phyloP scores from a whole-genome alignment of 2,113 vertebrate species.

The Neoarius graeffei region DNA sequence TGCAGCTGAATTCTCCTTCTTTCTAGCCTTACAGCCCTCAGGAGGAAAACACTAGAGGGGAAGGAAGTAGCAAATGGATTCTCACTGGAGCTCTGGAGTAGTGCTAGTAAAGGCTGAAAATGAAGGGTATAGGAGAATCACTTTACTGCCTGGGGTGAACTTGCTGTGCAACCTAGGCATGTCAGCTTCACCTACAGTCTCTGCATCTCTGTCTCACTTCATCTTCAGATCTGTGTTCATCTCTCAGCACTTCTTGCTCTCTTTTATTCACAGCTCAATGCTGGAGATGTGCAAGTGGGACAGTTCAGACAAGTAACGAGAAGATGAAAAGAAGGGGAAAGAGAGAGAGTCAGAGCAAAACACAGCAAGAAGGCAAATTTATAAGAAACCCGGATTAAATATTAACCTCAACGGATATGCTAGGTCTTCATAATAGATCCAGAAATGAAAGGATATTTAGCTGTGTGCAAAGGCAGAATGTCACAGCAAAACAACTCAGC shows the following conservation, averaged over 20 bases:
- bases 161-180: conserved; percentile 6
- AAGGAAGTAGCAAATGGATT: background rate
- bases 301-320: background rate
- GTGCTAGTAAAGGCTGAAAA: conserved; percentile 8
- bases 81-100: background rate
- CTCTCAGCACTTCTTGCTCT: background rate
- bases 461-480: conserved; percentile 5
- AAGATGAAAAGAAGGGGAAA: conserved; percentile 3
- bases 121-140: background rate
- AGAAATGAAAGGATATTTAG: conserved; percentile 48
- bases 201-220: conserved; percentile 11
- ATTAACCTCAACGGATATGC: conserved; percentile 56
- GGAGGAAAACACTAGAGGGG: conserved; percentile 20
- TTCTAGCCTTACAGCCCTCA: background rate
- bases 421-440: conserved; percentile 53
- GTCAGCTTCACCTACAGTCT: conserved; percentile 28
- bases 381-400: conserved; percentile 51
- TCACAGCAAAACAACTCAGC: background rate
- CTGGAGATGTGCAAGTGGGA: background rate
- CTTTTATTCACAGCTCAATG: background rate
- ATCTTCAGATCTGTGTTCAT: conserved; percentile 8
- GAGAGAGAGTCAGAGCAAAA: background rate
- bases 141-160: conserved; percentile 10
- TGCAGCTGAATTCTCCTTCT: conserved; percentile 12
- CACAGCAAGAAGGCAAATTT: background rate